These are phyloP conservation scores for Pseudanteris insignis DNA, from an alignment of 2,888 invertebrate species.

Conservation along the genomic window DNA sequence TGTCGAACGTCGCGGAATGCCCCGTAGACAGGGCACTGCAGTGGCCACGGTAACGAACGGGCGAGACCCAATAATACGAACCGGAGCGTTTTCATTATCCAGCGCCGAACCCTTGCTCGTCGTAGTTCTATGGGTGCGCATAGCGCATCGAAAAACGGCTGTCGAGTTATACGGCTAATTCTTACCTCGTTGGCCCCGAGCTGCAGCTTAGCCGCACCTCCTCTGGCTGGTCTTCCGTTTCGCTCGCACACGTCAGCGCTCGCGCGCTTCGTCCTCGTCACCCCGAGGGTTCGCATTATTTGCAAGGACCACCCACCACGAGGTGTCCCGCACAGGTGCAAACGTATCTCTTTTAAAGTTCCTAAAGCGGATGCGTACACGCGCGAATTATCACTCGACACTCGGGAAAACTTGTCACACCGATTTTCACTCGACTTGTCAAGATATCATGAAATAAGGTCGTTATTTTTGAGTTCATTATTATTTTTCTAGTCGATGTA, in stretches of 20 bases:
- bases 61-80: conserved; percentile 38
- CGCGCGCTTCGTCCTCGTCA: conserved; percentile 47
- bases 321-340: conserved; percentile 58
- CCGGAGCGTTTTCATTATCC: conserved; percentile 52
- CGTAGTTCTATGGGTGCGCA: conserved; percentile 47
- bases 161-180: conserved; percentile 47
- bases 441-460: too few relatives aligned
- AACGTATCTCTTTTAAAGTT: too few relatives aligned
- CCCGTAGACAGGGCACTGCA: conserved; percentile 36
- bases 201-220: conserved; percentile 37
- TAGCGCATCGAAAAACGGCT: conserved; percentile 47
- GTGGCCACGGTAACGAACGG: conserved; percentile 37
- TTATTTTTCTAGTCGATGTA: too few relatives aligned
- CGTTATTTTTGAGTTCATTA: too few relatives aligned
- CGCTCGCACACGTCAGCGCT: conserved; percentile 37
- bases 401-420: too few relatives aligned
- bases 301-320: conserved; percentile 57
- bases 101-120: conserved; percentile 45
- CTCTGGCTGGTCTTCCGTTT: conserved; percentile 26
- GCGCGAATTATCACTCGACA: too few relatives aligned
- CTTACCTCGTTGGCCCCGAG: conserved; percentile 36
- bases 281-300: conserved; percentile 49
- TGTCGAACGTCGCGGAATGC: too few relatives aligned
- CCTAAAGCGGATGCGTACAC: too few relatives aligned
- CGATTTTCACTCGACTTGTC: too few relatives aligned